A percentile compares a stretch with the other conserved stretches of the same genome.
Evolutionary conservation across 2,797 vertebrate species (phyloP).

Genomic region (Sternarchorhynchus goeldii): DNA sequence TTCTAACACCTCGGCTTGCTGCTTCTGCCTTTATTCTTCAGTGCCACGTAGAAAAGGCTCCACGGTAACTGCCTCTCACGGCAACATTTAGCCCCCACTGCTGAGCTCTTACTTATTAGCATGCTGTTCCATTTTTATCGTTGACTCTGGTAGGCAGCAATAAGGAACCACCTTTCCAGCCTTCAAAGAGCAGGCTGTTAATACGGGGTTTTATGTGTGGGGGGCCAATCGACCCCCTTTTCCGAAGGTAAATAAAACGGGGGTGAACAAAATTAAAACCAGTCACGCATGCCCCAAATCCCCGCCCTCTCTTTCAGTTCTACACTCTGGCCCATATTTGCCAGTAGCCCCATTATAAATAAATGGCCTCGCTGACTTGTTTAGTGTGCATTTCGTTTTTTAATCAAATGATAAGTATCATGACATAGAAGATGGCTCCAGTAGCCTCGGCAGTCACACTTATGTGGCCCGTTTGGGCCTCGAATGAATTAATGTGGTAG

Average conservation of each 20-base stretch:
- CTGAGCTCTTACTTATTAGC: constrained; percentile 57
- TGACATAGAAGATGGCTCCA: no score
- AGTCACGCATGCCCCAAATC: not conserved
- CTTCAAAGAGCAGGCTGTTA: constrained; percentile 60
- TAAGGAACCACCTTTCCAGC: constrained; percentile 44
- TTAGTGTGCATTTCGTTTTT: no score
- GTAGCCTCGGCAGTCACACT: no score
- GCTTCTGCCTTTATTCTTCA: constrained; percentile 35
- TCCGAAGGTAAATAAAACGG: constrained; percentile 56
- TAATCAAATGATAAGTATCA: not conserved
- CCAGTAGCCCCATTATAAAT: not conserved
- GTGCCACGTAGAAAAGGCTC: constrained; percentile 38
- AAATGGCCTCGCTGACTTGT: not conserved
- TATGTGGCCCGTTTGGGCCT: not conserved
- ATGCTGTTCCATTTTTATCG: constrained; percentile 61
- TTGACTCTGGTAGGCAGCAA: constrained; percentile 43
- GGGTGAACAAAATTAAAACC: constrained; percentile 22
- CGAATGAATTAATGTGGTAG: not conserved
- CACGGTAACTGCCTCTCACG: constrained; percentile 53
- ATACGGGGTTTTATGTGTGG: constrained; percentile 55
- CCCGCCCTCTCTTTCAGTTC: not conserved
- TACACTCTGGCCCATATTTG: not conserved
- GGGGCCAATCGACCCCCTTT: constrained; percentile 54
- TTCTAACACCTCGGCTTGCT: constrained; percentile 25
- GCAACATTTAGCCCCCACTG: constrained; percentile 56